Percentiles rank a stretch among this genome's conserved stretches.
These are phyloP conservation scores for Achlya flavicornis DNA, from an alignment of 2,888 invertebrate species.

Conservation along the genomic window DNA sequence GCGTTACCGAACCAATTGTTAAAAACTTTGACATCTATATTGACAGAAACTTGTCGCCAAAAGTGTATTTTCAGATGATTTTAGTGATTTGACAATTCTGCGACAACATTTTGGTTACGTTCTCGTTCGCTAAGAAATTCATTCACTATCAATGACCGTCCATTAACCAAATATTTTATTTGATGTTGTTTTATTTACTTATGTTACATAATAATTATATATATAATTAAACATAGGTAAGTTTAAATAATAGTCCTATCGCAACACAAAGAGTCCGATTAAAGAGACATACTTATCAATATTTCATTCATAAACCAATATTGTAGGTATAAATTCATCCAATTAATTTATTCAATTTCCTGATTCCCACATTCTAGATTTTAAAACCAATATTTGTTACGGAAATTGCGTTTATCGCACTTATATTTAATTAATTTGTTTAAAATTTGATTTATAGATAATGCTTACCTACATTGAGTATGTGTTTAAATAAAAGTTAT, in stretches of 20 bases:
- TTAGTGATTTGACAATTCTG: no score
- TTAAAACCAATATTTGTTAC: conserved; percentile 56
- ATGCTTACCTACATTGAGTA: neutral
- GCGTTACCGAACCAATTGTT: no score
- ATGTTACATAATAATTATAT: neutral
- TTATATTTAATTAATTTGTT: conserved; percentile 26
- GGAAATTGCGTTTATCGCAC: conserved; percentile 50
- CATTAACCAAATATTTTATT: no score
- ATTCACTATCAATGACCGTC: no score
- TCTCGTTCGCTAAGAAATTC: no score
- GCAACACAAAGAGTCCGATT: conserved; percentile 12
- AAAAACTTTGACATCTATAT: no score
- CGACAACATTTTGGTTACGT: no score
- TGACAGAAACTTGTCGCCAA: no score
- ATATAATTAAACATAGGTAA: conserved; percentile 29
- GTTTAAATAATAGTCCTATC: conserved; percentile 23
- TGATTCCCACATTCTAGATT: conserved; percentile 63
- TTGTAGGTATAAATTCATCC: conserved; percentile 5
- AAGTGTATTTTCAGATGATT: no score
- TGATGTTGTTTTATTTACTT: no score
- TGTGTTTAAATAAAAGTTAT: neutral
- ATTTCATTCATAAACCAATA: conserved; percentile 18
- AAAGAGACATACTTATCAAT: conserved; percentile 2
- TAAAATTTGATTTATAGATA: conserved; percentile 12
- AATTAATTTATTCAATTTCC: conserved; percentile 39